Conservation (phyloP, 2,797 vertebrate species). For the Coccyzus lansbergi region DNA sequence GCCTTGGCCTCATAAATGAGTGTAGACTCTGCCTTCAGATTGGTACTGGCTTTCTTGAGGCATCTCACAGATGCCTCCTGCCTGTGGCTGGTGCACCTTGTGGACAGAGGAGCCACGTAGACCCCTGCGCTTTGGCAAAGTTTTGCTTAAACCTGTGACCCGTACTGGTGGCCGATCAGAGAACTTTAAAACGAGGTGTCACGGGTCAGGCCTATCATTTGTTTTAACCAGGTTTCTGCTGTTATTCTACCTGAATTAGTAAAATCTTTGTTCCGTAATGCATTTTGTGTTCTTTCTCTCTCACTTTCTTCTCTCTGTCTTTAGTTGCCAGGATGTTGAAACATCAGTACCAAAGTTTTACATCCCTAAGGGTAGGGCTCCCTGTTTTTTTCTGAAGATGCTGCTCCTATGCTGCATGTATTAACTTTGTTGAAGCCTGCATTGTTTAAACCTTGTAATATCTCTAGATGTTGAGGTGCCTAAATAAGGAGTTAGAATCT, state of each 20-base stretch:
- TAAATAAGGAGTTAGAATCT: not conserved
- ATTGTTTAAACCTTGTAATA: not conserved
- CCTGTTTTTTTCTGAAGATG: not conserved
- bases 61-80: not conserved
- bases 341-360: not conserved
- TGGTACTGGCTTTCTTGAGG: not conserved
- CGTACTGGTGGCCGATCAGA: not conserved
- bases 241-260: not conserved
- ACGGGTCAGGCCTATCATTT: not conserved
- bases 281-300: not conserved
- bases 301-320: not conserved
- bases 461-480: not conserved
- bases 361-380: not conserved
- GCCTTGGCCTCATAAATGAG: accelerated
- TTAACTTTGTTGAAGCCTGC: not conserved
- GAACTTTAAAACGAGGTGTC: not conserved
- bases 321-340: not conserved
- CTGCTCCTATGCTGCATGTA: not conserved
- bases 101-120: not conserved
- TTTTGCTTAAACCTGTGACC: not conserved
- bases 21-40: accelerated
- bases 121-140: not conserved
- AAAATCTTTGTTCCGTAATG: not conserved
- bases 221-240: not conserved
- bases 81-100: not conserved